A percentile compares a stretch with the other conserved stretches of the same genome.
Conservation (phyloP, 37 sponge, comb jelly and placozoan genomes). For the Crambe crambe region DNA sequence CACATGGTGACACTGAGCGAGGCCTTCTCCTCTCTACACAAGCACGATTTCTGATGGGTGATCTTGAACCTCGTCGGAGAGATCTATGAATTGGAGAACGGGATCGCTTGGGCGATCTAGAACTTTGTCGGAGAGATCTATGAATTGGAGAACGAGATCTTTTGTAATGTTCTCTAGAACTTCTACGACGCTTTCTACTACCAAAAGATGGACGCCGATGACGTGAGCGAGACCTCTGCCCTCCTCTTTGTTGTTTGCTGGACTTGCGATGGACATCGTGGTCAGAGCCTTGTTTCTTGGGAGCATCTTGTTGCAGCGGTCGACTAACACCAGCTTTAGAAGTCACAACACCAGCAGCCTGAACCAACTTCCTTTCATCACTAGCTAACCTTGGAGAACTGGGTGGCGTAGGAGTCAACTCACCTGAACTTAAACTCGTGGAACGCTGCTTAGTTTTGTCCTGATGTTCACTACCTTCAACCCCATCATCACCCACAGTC, state of each 20-base stretch:
- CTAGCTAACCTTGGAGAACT: neutral
- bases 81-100: neutral
- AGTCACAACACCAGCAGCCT: no score
- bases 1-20: neutral
- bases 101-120: neutral
- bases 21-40: neutral
- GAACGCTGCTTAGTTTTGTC: neutral
- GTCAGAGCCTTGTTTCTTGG: neutral
- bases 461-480: neutral
- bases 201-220: neutral
- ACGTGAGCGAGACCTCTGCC: neutral
- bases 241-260: neutral
- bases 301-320: neutral
- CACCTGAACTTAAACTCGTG: slow-evolving; percentile 26
- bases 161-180: no score
- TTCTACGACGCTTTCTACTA: neutral
- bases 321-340: no score
- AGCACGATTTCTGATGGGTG: neutral
- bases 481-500: neutral
- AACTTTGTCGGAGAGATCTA: neutral
- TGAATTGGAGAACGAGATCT: neutral
- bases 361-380: neutral
- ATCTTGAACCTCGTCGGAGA: no score
- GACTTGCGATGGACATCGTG: neutral
- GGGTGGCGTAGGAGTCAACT: slow-evolving; percentile 12